Percentiles rank a stretch among this genome's conserved stretches.
Conservation (phyloP, 2,113 vertebrate species). For the Gallinago paraguaiae region DNA sequence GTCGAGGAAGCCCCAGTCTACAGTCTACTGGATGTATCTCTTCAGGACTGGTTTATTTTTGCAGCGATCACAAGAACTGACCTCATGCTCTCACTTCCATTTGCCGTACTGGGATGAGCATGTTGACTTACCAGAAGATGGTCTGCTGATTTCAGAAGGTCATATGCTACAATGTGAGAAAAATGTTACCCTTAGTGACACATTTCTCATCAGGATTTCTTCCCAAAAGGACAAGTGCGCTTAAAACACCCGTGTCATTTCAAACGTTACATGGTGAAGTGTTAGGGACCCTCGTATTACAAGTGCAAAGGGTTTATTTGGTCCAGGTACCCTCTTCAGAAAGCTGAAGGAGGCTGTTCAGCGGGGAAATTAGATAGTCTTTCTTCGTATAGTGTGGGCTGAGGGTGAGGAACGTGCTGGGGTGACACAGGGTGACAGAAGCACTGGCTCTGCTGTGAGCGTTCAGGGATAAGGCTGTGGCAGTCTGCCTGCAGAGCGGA, state of each 20-base stretch:
- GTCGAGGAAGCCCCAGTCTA: neutral
- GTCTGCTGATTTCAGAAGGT: neutral
- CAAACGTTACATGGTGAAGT: neutral
- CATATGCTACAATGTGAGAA: fast-evolving
- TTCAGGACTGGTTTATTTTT: neutral
- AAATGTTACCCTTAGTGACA: neutral
- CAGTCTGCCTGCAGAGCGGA: neutral
- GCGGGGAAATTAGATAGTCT: neutral
- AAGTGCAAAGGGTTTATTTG: neutral
- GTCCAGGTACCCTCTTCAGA: neutral
- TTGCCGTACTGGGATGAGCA: neutral
- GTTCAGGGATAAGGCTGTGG: neutral
- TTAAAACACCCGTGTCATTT: fast-evolving
- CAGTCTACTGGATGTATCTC: neutral
- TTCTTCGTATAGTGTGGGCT: fast-evolving
- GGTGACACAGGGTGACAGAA: neutral
- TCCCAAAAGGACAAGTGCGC: neutral
- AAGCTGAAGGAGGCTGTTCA: neutral
- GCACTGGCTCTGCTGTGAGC: neutral
- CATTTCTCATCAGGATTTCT: neutral
- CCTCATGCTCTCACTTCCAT: neutral
- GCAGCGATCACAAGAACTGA: neutral
- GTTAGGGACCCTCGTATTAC: neutral
- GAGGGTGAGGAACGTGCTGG: neutral
- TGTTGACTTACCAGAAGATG: neutral